These are phyloP conservation scores for Samia ricini DNA, from an alignment of 1,140 invertebrate genomes.

Conservation along the genomic window DNA sequence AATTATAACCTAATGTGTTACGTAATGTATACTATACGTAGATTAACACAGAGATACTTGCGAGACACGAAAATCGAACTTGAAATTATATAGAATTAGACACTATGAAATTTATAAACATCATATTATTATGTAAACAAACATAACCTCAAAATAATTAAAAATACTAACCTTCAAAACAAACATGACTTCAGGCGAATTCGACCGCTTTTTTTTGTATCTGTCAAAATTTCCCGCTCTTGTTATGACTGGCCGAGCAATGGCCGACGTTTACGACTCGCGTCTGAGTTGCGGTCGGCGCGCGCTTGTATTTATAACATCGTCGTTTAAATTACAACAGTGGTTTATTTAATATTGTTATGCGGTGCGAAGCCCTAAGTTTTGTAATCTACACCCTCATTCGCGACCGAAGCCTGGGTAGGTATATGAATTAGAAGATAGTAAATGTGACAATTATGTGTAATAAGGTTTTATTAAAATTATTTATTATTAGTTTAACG, in stretches of 20 bases:
- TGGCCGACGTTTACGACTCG: constrained; percentile 49
- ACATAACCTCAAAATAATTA: constrained; percentile 1
- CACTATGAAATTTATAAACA: neutral
- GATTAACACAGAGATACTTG: neutral
- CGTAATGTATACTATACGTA: neutral
- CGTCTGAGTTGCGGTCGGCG: constrained; percentile 32
- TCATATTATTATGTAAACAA: neutral
- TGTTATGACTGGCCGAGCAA: constrained; percentile 29
- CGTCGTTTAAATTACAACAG: constrained; percentile 53
- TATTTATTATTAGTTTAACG: too few species aligned
- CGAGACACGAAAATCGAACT: neutral
- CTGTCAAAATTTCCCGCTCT: constrained; percentile 66
- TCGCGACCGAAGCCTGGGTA: constrained; percentile 25
- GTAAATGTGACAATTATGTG: constrained; percentile 9
- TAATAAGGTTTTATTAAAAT: neutral
- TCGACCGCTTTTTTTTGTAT: constrained; percentile 16
- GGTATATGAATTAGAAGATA: constrained; percentile 19
- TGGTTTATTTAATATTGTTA: constrained; percentile 55
- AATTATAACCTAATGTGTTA: neutral
- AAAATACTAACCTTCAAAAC: constrained; percentile 64
- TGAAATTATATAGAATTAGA: neutral
- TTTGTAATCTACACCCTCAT: constrained; percentile 58
- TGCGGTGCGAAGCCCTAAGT: constrained; percentile 61
- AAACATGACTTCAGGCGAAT: constrained; percentile 53
- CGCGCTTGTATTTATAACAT: constrained; percentile 69